phyloP scores from a whole-genome alignment of 2,797 vertebrate species.

The Onychomys arenicola region DNA sequence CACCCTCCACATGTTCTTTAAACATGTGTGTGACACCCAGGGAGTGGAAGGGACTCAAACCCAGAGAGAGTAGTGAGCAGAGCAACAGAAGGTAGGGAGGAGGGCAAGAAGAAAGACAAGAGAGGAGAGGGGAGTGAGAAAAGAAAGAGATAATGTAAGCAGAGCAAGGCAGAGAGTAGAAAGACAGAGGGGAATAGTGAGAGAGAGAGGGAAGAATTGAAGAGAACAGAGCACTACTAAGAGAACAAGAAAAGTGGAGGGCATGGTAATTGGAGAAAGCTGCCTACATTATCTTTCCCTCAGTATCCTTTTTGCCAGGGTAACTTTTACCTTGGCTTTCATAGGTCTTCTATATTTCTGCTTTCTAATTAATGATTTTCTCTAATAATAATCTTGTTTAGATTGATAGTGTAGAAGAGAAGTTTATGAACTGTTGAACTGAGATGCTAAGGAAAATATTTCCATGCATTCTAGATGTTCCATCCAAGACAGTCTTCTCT shows the following conservation, averaged over 20 bases:
- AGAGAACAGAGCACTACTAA: not conserved
- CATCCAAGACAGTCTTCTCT: not conserved
- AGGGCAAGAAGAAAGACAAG: too few species aligned
- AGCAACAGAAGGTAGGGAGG: not conserved
- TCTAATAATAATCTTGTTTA: not conserved
- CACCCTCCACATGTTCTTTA: not conserved
- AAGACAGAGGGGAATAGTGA: not conserved
- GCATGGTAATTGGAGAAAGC: not conserved
- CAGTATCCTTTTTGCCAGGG: not conserved
- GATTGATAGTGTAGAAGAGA: not conserved
- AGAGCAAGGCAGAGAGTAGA: not conserved
- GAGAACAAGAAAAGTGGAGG: fast-evolving
- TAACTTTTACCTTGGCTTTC: not conserved
- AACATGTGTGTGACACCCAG: not conserved
- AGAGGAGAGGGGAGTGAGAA: not conserved
- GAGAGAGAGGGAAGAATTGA: too few species aligned
- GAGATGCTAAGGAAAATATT: not conserved
- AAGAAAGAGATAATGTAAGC: not conserved
- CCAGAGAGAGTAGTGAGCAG: not conserved
- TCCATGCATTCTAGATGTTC: not conserved
- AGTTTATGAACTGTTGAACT: not conserved
- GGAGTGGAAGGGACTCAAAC: not conserved
- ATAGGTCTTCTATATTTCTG: not conserved
- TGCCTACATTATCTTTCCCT: not conserved
- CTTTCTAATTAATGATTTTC: not conserved